Conservation (phyloP, 2,113 vertebrate species). For the Callocephalon fimbriatum region DNA sequence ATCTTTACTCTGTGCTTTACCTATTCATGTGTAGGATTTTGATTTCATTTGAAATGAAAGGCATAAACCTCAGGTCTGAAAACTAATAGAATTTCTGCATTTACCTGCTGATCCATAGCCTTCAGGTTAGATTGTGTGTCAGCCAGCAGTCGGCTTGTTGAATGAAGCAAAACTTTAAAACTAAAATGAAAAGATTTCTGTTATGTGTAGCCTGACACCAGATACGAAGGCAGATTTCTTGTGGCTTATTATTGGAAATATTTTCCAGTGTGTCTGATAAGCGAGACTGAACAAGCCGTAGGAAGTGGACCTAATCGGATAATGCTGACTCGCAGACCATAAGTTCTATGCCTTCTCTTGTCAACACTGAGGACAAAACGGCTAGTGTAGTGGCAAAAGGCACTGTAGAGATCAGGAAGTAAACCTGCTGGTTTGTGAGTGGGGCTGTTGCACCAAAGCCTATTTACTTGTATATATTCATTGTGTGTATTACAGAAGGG, state of each 20-base stretch:
- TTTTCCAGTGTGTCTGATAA: constrained; percentile 70
- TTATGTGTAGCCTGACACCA: constrained; percentile 55
- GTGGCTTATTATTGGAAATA: constrained; percentile 71
- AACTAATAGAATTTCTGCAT: constrained; percentile 81
- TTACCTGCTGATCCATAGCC: constrained; percentile 79
- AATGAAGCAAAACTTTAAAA: constrained; percentile 76
- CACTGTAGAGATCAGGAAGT: background rate
- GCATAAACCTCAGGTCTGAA: constrained; percentile 72
- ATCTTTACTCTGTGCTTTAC: constrained; percentile 58
- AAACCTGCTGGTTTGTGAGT: background rate
- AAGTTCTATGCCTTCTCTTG: constrained; percentile 3
- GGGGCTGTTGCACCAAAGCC: background rate
- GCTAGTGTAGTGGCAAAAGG: background rate
- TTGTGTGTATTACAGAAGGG: background rate
- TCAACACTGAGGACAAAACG: background rate
- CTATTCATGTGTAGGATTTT: constrained; percentile 75
- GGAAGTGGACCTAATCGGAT: constrained; percentile 57
- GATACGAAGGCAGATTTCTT: constrained; percentile 65
- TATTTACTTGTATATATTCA: background rate
- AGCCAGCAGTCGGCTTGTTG: constrained; percentile 65
- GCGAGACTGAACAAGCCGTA: constrained; percentile 34
- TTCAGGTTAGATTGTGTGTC: constrained; percentile 75
- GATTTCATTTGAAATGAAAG: constrained; percentile 80
- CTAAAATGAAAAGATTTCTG: constrained; percentile 77
- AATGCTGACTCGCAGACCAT: constrained; percentile 55